Percentiles rank a stretch among this genome's conserved stretches.
These are phyloP conservation scores for Tyto alba DNA, from an alignment of 2,113 vertebrate species.

Conservation along the genomic window DNA sequence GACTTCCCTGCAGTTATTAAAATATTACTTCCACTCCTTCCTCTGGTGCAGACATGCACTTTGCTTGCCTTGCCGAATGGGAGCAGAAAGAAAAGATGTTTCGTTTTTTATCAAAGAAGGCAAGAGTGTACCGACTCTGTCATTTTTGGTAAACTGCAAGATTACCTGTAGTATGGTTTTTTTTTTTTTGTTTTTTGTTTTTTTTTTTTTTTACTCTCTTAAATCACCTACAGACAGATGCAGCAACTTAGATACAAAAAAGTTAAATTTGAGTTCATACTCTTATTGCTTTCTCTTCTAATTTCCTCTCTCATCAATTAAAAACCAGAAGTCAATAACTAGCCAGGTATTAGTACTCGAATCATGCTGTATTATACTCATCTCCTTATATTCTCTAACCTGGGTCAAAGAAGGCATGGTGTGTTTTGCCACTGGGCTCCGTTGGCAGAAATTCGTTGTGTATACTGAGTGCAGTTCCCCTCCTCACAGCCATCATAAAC, in stretches of 20 bases:
- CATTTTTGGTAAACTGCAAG: not conserved
- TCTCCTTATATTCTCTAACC: not conserved
- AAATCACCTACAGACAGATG: not conserved
- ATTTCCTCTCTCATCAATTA: not conserved
- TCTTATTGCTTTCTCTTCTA: not conserved
- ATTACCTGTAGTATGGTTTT: not conserved
- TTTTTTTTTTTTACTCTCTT: too few relatives aligned
- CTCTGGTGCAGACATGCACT: not conserved
- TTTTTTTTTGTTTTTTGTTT: too few relatives aligned
- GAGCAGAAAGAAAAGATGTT: not conserved
- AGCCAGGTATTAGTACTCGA: not conserved
- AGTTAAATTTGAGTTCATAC: not conserved
- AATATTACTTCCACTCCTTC: slow-evolving; percentile 52
- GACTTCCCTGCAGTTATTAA: slow-evolving; percentile 28
- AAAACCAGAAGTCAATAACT: not conserved
- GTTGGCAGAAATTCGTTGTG: not conserved
- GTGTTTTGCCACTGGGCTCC: not conserved
- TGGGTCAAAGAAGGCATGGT: not conserved
- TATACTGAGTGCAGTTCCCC: rapidly evolving
- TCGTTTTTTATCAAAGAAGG: not conserved
- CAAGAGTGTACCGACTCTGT: not conserved
- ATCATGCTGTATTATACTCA: not conserved
- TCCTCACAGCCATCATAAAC: not conserved
- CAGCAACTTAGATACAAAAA: not conserved
- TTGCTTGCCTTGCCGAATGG: not conserved